Evolutionary conservation across 2,888 invertebrate species (phyloP).

Genomic region (Heteromurus nitidus): DNA sequence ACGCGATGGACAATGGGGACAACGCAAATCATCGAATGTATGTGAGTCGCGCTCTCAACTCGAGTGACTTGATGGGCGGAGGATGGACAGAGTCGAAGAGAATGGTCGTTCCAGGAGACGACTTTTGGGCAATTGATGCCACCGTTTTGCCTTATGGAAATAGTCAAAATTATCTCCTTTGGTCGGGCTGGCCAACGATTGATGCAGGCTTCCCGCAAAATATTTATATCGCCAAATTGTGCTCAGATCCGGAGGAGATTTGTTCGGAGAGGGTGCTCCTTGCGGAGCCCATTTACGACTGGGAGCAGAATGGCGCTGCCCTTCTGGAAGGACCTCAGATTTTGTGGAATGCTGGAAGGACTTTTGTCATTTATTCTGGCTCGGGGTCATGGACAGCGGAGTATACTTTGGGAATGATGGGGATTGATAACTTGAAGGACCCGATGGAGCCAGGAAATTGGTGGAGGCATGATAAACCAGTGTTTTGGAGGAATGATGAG

Average conservation of each 20-base stretch:
- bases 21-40: conserved; percentile 69
- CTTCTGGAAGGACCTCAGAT: conserved; percentile 57
- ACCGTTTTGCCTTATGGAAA: conserved; percentile 59
- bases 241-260: conserved; percentile 59
- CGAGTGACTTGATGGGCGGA: conserved; percentile 65
- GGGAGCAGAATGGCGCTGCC: conserved; percentile 64
- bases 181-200: conserved; percentile 67
- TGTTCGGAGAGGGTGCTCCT: conserved; percentile 61
- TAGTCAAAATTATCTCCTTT: conserved; percentile 67
- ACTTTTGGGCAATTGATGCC: conserved; percentile 68
- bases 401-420: conserved; percentile 67
- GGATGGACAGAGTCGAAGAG: conserved; percentile 57
- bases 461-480: conserved; percentile 62
- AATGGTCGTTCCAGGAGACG: conserved; percentile 59
- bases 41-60: conserved; percentile 63
- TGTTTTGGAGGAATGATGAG: conserved; percentile 69
- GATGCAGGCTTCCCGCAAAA: conserved; percentile 67
- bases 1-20: conserved; percentile 63
- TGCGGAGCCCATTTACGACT: conserved; percentile 41
- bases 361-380: conserved; percentile 63
- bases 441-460: conserved; percentile 64
- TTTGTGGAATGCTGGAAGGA: not conserved
- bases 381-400: conserved; percentile 69
- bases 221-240: conserved; percentile 66
- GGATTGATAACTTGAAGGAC: conserved; percentile 62